Evolutionary conservation across 2,797 vertebrate species (phyloP).

Genomic region (Otolemur crassicaudatus): DNA sequence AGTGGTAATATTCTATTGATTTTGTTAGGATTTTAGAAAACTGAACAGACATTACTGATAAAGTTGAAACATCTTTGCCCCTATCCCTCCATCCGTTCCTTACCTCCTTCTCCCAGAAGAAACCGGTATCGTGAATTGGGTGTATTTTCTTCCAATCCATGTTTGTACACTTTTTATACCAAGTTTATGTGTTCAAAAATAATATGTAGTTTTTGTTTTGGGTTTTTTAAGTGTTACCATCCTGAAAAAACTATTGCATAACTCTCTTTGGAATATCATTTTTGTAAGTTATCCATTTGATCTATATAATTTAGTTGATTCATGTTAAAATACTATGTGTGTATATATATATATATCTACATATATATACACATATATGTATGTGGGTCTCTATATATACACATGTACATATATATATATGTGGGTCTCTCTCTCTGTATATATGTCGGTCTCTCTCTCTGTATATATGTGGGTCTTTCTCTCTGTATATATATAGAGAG

Average conservation of each 20-base stretch:
- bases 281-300: constrained; percentile 3
- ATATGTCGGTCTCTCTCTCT: too few species aligned
- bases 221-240: neutral
- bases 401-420: too few species aligned
- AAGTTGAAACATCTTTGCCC: neutral
- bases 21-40: neutral
- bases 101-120: neutral
- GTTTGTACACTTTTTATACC: neutral
- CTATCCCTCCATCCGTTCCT: neutral
- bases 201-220: neutral
- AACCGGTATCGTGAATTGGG: neutral
- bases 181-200: neutral
- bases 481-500: too few species aligned
- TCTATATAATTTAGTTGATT: neutral
- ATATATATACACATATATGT: too few species aligned
- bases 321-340: neutral
- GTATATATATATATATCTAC: neutral
- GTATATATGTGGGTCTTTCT: too few species aligned
- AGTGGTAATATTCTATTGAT: neutral
- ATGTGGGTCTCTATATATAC: too few species aligned
- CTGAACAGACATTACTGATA: neutral
- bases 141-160: neutral
- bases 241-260: neutral
- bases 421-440: too few species aligned
- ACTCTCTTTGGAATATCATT: neutral